Base-by-base conservation (phyloP, 2,797 vertebrate species). In the Urophycis tenuis region DNA sequence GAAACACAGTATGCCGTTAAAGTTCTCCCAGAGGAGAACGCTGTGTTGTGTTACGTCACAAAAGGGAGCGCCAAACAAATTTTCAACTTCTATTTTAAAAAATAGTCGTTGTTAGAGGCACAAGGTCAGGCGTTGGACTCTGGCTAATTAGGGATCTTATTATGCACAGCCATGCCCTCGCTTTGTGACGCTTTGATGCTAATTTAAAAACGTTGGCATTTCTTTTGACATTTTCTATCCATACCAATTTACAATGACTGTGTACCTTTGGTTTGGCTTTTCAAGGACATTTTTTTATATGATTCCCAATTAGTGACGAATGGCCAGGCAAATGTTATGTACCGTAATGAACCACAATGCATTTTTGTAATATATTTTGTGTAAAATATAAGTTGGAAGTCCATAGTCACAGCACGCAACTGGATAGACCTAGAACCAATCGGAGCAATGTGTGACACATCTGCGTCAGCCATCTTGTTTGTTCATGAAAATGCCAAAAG, bases 1-100 rank as follows among this genome's bases (percentile, higher is more conserved):
- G 39, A 74, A 85, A 73, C 74, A 74, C 60, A 78, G n/a, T 72
- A 73, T 74, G 70, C 76, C 74, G 77, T 78, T 49, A 60, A 49
- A 14, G 10, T 12, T 7, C 49, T 75, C 25, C 60, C 34, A 78
- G 36, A 67, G 35, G 17, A 79, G 10, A 3, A 72, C 6, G 19
- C 17, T 6, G 0, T 5, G 32, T 36, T 73, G 53, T n/a, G n/a
- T 60, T 60, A 9, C 22, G 6, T 19, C 53, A 60, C 5, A 3
- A 5, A 60, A 60, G 53, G 53, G 19, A 39, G 12, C 36, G 19
- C 53, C 3, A 12, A 49, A 14, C 19, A 49, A 3, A 49, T 14
- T 19, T 14, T 49, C 19, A 19, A 19, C 9, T 60, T 60, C 22
- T 19, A n/a, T 60, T 39, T 39, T 10, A 9, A 39, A 39, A 9